phyloP scores from a whole-genome alignment of 1,140 invertebrate species.

The Brachionus manjavacas region DNA sequence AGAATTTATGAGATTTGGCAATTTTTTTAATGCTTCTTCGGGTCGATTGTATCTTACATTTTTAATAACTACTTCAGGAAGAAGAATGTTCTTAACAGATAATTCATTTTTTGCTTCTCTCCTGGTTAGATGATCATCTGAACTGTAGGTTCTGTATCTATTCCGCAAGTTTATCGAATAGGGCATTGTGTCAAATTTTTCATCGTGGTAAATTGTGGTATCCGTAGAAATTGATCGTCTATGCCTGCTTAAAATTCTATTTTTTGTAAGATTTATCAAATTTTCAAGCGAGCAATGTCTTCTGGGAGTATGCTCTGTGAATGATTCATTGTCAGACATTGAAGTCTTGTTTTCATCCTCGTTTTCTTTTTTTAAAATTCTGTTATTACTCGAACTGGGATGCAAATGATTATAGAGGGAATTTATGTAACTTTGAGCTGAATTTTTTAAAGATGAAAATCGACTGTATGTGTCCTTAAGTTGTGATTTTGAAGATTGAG shows the following conservation, averaged over 20 bases:
- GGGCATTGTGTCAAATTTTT: not conserved
- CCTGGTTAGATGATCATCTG: not conserved
- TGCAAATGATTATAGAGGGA: not conserved
- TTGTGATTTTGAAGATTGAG: not conserved
- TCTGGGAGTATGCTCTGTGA: not conserved
- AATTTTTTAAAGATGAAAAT: not conserved
- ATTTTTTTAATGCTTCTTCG: not conserved
- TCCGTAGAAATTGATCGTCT: not conserved
- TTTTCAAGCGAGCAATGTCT: not conserved
- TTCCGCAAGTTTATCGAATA: not conserved
- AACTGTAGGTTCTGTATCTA: not conserved
- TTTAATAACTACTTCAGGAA: constrained; percentile 3
- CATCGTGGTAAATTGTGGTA: not conserved
- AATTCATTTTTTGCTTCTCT: not conserved
- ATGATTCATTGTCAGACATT: not conserved
- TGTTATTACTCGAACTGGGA: not conserved
- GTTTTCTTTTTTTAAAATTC: not conserved
- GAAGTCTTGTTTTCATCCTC: not conserved
- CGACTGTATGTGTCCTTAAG: not conserved
- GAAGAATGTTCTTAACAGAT: not conserved
- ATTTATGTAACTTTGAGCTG: not conserved
- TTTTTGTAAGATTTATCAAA: not conserved
- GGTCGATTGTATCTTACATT: not conserved
- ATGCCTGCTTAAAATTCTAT: not conserved
- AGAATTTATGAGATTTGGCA: not conserved